These are phyloP conservation scores for Synergus itoensis DNA, from an alignment of 2,888 invertebrate genomes.

Conservation along the genomic window DNA sequence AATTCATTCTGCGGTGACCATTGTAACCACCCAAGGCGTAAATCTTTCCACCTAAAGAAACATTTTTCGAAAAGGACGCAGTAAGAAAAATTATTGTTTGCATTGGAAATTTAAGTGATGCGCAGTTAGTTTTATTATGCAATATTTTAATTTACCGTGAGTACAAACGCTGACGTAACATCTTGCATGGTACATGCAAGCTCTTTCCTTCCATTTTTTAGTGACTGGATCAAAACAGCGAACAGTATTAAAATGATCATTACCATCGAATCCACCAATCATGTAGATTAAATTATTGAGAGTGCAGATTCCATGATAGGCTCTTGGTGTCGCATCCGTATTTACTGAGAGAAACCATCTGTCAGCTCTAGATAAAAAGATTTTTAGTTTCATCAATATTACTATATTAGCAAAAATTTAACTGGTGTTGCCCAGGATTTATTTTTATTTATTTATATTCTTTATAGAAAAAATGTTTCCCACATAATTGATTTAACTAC, in stretches of 20 bases:
- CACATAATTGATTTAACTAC: constrained; percentile 67
- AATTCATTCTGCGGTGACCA: constrained; percentile 86
- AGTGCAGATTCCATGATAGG: constrained; percentile 89
- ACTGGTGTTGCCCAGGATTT: background rate
- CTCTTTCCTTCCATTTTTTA: constrained; percentile 87
- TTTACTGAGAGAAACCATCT: constrained; percentile 87
- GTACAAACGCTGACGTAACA: constrained; percentile 89
- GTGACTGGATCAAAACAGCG: constrained; percentile 89
- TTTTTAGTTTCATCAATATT: background rate
- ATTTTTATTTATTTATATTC: background rate
- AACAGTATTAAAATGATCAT: constrained; percentile 87
- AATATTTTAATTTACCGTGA: constrained; percentile 78
- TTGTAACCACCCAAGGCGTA: constrained; percentile 93
- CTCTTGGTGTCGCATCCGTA: constrained; percentile 84
- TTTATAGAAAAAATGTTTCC: constrained; percentile 1
- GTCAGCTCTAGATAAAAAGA: constrained; percentile 81
- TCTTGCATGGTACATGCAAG: constrained; percentile 89
- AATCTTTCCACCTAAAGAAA: constrained; percentile 82
- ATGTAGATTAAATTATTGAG: constrained; percentile 86
- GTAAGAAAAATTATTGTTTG: background rate
- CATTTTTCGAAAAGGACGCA: background rate
- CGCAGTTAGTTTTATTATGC: background rate
- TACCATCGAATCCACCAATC: constrained; percentile 91
- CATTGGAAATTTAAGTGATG: too few species aligned
- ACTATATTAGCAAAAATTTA: too few species aligned